Conservation (phyloP, 2,797 vertebrate species). For the Danio tinwini region DNA sequence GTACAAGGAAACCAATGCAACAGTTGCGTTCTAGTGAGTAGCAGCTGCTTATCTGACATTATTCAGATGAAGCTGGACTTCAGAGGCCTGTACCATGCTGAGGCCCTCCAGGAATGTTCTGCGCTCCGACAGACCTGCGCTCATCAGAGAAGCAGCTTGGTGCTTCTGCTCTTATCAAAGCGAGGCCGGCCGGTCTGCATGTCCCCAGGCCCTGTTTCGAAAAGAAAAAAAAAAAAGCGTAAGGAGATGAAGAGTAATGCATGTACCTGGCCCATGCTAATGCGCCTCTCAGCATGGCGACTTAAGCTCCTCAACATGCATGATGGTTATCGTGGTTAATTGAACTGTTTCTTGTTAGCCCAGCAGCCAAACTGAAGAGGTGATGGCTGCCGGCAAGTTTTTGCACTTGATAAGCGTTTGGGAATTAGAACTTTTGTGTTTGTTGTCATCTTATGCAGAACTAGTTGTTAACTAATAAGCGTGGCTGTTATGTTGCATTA, state of each 20-base stretch:
- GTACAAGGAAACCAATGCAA: constrained; percentile 52
- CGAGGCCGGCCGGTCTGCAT: constrained; percentile 23
- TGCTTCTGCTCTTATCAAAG: constrained; percentile 56
- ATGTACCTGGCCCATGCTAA: constrained; percentile 31
- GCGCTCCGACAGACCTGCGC: constrained; percentile 46
- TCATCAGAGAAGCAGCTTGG: constrained; percentile 44
- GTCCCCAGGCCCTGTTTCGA: constrained; percentile 28
- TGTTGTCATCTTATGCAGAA: not conserved
- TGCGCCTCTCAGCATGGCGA: constrained; percentile 12
- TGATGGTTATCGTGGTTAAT: constrained; percentile 17
- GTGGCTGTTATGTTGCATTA: not conserved
- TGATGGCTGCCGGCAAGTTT: not conserved
- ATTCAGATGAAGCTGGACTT: constrained; percentile 58
- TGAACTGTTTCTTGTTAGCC: constrained; percentile 19
- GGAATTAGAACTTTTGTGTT: not conserved
- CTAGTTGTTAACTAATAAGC: not conserved
- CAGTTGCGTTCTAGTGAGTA: constrained; percentile 57
- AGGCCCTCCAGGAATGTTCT: constrained; percentile 59
- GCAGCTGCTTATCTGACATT: constrained; percentile 57
- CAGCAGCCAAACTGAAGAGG: constrained; percentile 12
- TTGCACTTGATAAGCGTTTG: not conserved
- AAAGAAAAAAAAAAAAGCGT: not conserved
- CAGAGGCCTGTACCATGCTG: constrained; percentile 53
- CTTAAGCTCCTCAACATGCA: constrained; percentile 13
- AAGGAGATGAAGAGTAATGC: constrained; percentile 31